These are phyloP conservation scores for Perdita meconis DNA, from an alignment of 2,888 invertebrate species.

Conservation along the genomic window DNA sequence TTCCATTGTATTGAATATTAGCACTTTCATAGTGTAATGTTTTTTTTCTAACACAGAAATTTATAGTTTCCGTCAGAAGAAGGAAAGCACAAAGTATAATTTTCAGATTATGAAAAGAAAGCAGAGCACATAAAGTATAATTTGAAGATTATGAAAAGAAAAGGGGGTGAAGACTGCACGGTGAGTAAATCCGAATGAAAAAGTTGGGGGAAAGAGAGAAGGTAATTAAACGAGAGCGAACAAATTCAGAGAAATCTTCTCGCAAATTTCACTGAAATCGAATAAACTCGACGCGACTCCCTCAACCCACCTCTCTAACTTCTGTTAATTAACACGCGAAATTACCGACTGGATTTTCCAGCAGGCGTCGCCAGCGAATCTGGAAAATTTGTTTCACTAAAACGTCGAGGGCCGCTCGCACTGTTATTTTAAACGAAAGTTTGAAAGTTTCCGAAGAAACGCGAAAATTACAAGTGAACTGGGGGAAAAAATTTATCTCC, in stretches of 20 bases:
- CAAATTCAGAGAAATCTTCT: slow-evolving; percentile 22
- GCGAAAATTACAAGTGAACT: slow-evolving; percentile 1
- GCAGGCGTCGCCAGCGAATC: neutral
- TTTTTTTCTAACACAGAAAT: neutral
- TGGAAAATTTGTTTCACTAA: slow-evolving; percentile 25
- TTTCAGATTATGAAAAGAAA: too few relatives aligned
- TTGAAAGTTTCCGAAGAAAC: neutral
- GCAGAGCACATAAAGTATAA: too few relatives aligned
- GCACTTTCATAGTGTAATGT: neutral
- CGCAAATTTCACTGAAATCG: slow-evolving; percentile 39
- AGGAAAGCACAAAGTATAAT: too few relatives aligned
- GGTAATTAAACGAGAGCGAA: slow-evolving; percentile 9
- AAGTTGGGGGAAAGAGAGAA: neutral
- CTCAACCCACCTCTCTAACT: neutral
- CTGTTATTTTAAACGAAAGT: neutral
- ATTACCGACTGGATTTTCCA: slow-evolving; percentile 39
- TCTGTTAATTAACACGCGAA: slow-evolving; percentile 54
- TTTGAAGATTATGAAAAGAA: too few relatives aligned
- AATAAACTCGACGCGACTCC: slow-evolving; percentile 30
- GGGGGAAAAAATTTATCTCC: slow-evolving; percentile 7
- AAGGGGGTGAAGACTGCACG: too few relatives aligned
- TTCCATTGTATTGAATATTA: neutral
- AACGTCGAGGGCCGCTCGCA: neutral
- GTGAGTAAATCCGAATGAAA: too few relatives aligned
- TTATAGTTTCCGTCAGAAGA: too few relatives aligned